Conservation (phyloP, 2,888 invertebrate genomes). For the Trachelus iudaicus region DNA sequence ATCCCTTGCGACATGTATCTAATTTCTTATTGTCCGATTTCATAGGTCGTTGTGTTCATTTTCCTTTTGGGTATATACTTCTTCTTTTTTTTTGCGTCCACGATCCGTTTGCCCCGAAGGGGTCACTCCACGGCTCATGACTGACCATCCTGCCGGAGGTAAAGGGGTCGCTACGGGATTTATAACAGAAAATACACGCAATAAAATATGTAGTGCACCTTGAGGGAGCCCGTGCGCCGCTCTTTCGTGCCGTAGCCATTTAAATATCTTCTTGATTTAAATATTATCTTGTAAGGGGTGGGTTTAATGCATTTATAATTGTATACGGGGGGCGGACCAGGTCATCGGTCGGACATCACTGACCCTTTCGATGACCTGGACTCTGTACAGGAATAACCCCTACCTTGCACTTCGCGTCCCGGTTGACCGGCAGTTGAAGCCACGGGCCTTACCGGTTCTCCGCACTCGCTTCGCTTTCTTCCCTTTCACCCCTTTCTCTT, state of each 20-base stretch:
- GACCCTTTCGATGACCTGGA: slow-evolving; percentile 55
- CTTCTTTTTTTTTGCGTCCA: slow-evolving; percentile 11
- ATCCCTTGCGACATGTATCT: slow-evolving; percentile 44
- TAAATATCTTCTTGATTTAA: slow-evolving; percentile 52
- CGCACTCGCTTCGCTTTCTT: slow-evolving; percentile 5
- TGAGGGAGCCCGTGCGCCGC: slow-evolving; percentile 22
- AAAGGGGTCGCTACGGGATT: slow-evolving; percentile 42
- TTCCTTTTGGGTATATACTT: slow-evolving; percentile 15
- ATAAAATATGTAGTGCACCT: slow-evolving; percentile 47
- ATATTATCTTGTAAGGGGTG: slow-evolving; percentile 55
- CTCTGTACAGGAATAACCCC: slow-evolving; percentile 25
- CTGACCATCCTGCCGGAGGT: slow-evolving; percentile 19
- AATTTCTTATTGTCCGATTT: slow-evolving; percentile 55
- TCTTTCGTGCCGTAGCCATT: slow-evolving; percentile 46
- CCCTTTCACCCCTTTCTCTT: slow-evolving; percentile 12
- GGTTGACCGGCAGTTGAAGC: slow-evolving; percentile 45
- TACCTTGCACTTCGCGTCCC: slow-evolving; percentile 34
- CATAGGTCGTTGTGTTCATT: slow-evolving; percentile 33
- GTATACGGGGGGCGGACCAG: slow-evolving; percentile 55
- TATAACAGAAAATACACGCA: slow-evolving; percentile 63
- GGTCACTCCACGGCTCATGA: background rate
- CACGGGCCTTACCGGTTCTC: slow-evolving; percentile 55
- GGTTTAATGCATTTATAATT: slow-evolving; percentile 64
- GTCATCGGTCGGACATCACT: slow-evolving; percentile 63
- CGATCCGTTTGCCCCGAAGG: slow-evolving; percentile 7